These are phyloP conservation scores for Panulirus ornatus DNA, from an alignment of 1,140 invertebrate species.

Conservation along the genomic window DNA sequence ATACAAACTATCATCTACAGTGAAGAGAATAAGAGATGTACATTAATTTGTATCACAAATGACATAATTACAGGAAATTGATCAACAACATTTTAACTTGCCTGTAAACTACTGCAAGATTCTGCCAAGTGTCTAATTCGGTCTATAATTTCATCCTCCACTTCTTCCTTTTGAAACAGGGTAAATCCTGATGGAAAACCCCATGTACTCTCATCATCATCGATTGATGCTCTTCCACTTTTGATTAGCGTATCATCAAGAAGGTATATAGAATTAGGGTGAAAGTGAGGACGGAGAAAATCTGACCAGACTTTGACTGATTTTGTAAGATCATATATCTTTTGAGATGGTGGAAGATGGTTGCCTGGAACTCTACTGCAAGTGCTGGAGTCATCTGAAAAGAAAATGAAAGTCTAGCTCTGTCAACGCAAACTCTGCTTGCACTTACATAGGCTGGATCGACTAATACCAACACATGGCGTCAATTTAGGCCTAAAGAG, in stretches of 20 bases:
- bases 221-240: slow-evolving; percentile 5
- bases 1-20: too few species aligned
- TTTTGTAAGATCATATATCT: slow-evolving; percentile 50
- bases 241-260: slow-evolving; percentile 16
- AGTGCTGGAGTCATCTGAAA: slow-evolving; percentile 28
- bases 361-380: background rate
- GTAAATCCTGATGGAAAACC: slow-evolving; percentile 42
- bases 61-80: too few species aligned
- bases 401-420: background rate
- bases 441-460: too few species aligned
- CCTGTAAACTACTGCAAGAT: slow-evolving; percentile 54
- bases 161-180: slow-evolving; percentile 36
- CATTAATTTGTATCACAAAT: too few species aligned
- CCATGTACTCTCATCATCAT: background rate
- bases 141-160: slow-evolving; percentile 56
- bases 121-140: slow-evolving; percentile 52
- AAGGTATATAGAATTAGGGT: slow-evolving; percentile 47
- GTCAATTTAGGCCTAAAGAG: too few species aligned
- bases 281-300: slow-evolving; percentile 51
- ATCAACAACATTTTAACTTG: slow-evolving; percentile 8
- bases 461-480: too few species aligned
- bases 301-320: slow-evolving; percentile 61
- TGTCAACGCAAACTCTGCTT: too few species aligned
- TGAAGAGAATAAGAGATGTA: too few species aligned
- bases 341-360: slow-evolving; percentile 10